Conservation (phyloP, 2,888 invertebrate species). For the Leptinotarsa tumamoca region DNA sequence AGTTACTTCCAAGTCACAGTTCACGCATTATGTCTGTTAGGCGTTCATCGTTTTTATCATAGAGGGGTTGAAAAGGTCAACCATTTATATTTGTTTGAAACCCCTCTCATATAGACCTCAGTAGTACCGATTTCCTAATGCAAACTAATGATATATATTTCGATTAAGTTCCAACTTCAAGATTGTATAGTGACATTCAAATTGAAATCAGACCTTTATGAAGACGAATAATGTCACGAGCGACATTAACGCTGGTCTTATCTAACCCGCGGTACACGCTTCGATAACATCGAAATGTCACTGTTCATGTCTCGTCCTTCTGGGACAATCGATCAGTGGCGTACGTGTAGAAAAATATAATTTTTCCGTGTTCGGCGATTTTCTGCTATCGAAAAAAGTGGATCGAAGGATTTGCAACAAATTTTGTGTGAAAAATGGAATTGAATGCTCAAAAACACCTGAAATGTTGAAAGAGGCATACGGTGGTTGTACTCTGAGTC, state of each 20-base stretch:
- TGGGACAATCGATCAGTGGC: background rate
- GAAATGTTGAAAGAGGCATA: no score
- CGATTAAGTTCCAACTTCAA: background rate
- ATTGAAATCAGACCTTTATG: conserved; percentile 25
- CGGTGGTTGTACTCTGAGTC: no score
- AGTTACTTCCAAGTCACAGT: background rate
- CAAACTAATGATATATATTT: background rate
- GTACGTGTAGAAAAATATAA: background rate
- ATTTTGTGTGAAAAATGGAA: no score
- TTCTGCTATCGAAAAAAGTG: no score
- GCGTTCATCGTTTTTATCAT: background rate
- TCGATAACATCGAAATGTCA: conserved; percentile 16
- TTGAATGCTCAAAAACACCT: no score
- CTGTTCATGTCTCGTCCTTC: conserved; percentile 20
- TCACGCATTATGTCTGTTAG: background rate
- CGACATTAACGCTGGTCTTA: conserved; percentile 17
- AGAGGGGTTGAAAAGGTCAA: conserved; percentile 13
- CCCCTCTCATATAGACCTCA: background rate
- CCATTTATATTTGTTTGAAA: background rate
- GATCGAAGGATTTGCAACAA: no score
- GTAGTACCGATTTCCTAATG: background rate
- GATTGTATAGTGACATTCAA: conserved; percentile 27
- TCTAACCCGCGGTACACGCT: conserved; percentile 3
- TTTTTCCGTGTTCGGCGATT: no score
- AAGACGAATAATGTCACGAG: conserved; percentile 26